These are phyloP conservation scores for Epiperipatus broadwayi DNA, from an alignment of 2,888 invertebrate genomes.

Conservation along the genomic window DNA sequence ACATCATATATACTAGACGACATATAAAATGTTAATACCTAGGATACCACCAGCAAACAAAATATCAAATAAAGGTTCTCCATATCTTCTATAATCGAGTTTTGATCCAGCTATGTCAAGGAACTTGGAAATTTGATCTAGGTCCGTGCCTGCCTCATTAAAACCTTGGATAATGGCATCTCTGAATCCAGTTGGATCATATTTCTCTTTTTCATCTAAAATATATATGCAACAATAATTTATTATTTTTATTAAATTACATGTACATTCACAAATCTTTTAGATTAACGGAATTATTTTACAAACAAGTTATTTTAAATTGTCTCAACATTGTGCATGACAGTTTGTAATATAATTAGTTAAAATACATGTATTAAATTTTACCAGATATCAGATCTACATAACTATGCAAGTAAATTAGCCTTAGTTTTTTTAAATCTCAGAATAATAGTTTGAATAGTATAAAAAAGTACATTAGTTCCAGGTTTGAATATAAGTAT, in stretches of 20 bases:
- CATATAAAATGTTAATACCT: no score
- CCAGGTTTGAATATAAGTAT: no score
- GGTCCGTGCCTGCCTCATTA: conserved; percentile 79
- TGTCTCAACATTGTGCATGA: not conserved
- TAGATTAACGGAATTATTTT: conserved; percentile 6
- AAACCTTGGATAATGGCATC: conserved; percentile 87
- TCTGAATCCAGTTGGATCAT: conserved; percentile 94
- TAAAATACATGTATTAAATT: conserved; percentile 5
- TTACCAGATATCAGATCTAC: no score
- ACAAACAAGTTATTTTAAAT: not conserved
- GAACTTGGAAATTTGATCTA: conserved; percentile 87
- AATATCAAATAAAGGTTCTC: conserved; percentile 91
- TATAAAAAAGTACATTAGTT: no score
- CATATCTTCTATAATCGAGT: conserved; percentile 92
- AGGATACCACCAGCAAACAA: conserved; percentile 90
- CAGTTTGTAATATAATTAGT: not conserved
- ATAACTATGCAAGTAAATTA: no score
- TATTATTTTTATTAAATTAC: no score
- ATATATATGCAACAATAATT: no score
- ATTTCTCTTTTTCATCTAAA: conserved; percentile 98
- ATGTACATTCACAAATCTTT: no score
- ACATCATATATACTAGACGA: no score
- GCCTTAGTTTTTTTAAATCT: no score
- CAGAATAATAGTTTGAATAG: no score
- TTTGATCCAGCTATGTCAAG: conserved; percentile 85